Base-by-base conservation (phyloP, 2,113 vertebrate genomes). In the Chaetura pelagica region DNA sequence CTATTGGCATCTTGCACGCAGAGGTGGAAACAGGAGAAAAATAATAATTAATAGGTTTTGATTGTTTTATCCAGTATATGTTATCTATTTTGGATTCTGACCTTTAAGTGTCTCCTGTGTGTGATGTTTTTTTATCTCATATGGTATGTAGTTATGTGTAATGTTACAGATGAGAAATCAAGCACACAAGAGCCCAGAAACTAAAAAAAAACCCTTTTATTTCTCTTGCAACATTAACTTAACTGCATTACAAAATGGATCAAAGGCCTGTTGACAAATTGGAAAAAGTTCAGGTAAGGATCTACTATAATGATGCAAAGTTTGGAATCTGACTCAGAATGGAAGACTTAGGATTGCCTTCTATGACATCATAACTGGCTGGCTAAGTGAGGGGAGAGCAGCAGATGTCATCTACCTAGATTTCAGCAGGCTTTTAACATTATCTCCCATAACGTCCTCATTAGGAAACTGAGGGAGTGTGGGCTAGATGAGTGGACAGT, bases 81-180 rank as follows among this genome's bases (percentile, higher is more conserved):
- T 94, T 92, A 88, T 57, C 89, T 92, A 48, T 29, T 80, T 90
- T 51, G 63, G 16, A 59, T 93, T 89, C 73, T 97, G 93, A 96
- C 86, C 86, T 97, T 96, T 96, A 94, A 80, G 68, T 84, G 32
- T 72, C 61, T 93, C 22, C 40, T 75, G 26, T 89, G 78, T 72
- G 72, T 84, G 46, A 24, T 58, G 21, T 6, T 34, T 6, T 78
- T 76, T 91, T 86, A 63, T 57, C 5, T 15, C 64, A n/a, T 89
- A 87, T 61, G 52, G 46, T 78, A 78, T 88, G 72, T 59, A 80
- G 72, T 84, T 94, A 71, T 48, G 69, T 24, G 40, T 59, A 93
- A 78, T 72, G 23, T 42, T 92, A 67, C 0, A 5, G 38, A 86
- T 93, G 91, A 92, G 73, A 95, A 97, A 92, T 75, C 68, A 92